A percentile compares a stretch with the other conserved stretches of the same genome.
Evolutionary conservation across 2,113 vertebrate species (phyloP).

Genomic region (Leptodactylus fuscus): DNA sequence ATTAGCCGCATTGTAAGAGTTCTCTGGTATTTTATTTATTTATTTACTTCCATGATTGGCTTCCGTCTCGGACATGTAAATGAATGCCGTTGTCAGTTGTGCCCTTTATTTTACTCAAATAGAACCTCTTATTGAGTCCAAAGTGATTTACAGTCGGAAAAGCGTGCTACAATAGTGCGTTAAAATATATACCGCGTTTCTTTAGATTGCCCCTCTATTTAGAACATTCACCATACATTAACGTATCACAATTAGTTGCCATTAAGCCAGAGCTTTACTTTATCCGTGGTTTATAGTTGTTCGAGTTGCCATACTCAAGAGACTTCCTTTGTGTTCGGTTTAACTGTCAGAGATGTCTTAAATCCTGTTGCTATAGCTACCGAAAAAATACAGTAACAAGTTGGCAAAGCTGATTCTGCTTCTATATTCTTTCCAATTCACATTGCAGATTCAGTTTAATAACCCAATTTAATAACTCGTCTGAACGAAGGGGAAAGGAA

Average conservation of each 20-base stretch:
- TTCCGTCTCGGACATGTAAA: background rate
- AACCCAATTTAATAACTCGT: conserved; percentile 55
- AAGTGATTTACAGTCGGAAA: conserved; percentile 39
- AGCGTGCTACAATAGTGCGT: background rate
- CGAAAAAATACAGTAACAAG: conserved; percentile 57
- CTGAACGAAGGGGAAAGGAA: background rate
- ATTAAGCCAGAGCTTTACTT: conserved; percentile 34
- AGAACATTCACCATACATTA: conserved; percentile 11
- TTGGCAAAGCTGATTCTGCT: conserved; percentile 48
- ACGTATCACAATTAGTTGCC: conserved; percentile 45
- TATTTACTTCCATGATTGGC: background rate
- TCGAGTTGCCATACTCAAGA: conserved; percentile 54
- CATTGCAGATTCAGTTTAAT: conserved; percentile 58
- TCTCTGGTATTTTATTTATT: background rate
- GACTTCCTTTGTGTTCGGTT: conserved; percentile 58
- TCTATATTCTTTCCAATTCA: conserved; percentile 50
- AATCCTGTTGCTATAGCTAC: conserved; percentile 58
- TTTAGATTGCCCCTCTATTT: conserved; percentile 3
- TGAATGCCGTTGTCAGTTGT: conserved; percentile 2
- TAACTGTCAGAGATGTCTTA: conserved; percentile 58
- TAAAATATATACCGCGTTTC: background rate
- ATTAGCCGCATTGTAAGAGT: background rate
- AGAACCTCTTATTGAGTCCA: background rate
- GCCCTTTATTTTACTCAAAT: conserved; percentile 41
- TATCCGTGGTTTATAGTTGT: conserved; percentile 48